Base-by-base conservation (phyloP, 2,888 invertebrate genomes). In the Cepaea hortensis region DNA sequence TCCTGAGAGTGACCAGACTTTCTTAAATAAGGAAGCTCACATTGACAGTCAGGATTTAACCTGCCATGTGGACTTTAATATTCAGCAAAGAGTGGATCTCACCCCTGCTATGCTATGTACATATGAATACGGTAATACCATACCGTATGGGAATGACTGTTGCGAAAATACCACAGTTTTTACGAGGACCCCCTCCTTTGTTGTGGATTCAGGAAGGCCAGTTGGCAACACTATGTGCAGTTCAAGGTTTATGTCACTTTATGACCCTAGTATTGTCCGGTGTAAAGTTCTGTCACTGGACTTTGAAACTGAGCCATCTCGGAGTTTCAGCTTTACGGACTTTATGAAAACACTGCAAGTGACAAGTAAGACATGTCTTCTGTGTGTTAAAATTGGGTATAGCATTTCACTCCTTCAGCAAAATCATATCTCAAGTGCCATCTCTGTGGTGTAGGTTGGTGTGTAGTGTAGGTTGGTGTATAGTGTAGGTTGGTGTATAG, bases 201-300 rank as follows among this genome's bases (percentile, higher is more conserved):
- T 55, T 55, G 55, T 55, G 55, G 55, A 55, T 68, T n/a, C n/a
- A 6, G 18, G 68, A 20, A 68, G n/a, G 68, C 18, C 18, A 68
- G 18, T 7, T 9, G 68, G n/a, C 68, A 68, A n/a, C 68, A 18
- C 18, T 68, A 20, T n/a, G n/a, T 9, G 68, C n/a, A n/a, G 18
- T n/a, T 18, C 68, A 68, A 55, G 15, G 0, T 61, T 20, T n/a
- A 18, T 85, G 85, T 72, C 80, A 55, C 20, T 55, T 13, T 79
- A 80, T 72, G 85, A 85, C 46, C 50, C 85, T 3, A 85, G 79
- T 46, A 85, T 85, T 61, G 85, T 85, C 35, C 79, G 72, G 61
- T 85, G 46, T 35, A 79, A 85, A 70, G 70, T 85, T 15, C 62
- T 84, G 50, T 35, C n/a, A 20, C 35, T 62, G 18, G 5, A 46